Evolutionary conservation across 2,113 vertebrate genomes (phyloP).

Genomic region (Cynopterus brachyotis): DNA sequence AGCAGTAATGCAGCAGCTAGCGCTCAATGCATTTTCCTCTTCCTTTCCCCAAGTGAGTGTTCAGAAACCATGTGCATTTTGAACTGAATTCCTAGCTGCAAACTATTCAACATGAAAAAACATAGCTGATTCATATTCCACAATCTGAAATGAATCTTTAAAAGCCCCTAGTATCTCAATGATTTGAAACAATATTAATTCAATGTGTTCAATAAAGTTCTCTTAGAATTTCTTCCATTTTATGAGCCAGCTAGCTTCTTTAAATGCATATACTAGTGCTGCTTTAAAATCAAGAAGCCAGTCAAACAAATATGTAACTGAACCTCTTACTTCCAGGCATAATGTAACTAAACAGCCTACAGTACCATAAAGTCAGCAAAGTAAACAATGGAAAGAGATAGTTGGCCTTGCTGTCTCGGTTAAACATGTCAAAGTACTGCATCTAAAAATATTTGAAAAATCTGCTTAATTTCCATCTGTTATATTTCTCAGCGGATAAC

Average conservation of each 20-base stretch:
- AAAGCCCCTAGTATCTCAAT: background rate
- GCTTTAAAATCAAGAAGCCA: conserved; percentile 36
- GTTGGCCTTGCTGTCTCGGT: conserved; percentile 69
- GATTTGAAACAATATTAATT: conserved; percentile 39
- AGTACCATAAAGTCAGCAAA: conserved; percentile 75
- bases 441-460: conserved; percentile 85
- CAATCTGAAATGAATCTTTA: conserved; percentile 11
- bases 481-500: conserved; percentile 83
- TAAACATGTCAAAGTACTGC: conserved; percentile 80
- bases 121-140: background rate
- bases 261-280: background rate
- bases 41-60: background rate
- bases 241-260: conserved; percentile 34
- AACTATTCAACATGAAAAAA: background rate
- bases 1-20: background rate
- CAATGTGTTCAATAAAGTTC: conserved; percentile 7
- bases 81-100: background rate
- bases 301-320: conserved; percentile 55
- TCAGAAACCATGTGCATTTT: background rate
- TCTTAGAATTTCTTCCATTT: conserved; percentile 36
- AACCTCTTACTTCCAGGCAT: conserved; percentile 43
- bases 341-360: conserved; percentile 67
- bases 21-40: background rate
- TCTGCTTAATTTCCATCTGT: conserved; percentile 86
- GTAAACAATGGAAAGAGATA: conserved; percentile 82